phyloP scores from a whole-genome alignment of 2,888 invertebrate species.

The Sesamia inferens region DNA sequence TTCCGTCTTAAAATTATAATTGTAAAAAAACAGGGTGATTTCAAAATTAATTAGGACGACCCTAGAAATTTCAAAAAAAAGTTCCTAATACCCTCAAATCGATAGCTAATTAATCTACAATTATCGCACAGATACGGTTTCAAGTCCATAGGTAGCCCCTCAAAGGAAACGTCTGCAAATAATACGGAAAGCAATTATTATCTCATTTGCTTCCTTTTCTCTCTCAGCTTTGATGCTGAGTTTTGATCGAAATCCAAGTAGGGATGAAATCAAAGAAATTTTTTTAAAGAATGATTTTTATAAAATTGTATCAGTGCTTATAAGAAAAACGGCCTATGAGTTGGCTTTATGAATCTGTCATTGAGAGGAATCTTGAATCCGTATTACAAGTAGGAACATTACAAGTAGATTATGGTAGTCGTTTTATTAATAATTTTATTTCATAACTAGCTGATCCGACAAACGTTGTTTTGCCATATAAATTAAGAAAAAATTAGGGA shows the following conservation, averaged over 20 bases:
- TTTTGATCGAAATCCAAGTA: constrained; percentile 83
- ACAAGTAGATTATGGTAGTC: background rate
- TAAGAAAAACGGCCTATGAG: constrained; percentile 36
- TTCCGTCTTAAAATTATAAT: background rate
- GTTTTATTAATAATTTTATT: background rate
- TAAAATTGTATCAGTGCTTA: constrained; percentile 22
- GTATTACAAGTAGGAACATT: background rate
- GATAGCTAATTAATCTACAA: constrained; percentile 77
- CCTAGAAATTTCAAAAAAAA: constrained; percentile 30
- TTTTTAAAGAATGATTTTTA: constrained; percentile 78
- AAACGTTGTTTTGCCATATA: too few species aligned
- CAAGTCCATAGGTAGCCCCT: constrained; percentile 55
- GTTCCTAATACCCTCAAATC: constrained; percentile 47
- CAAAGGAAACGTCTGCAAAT: constrained; percentile 80
- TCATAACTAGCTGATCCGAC: background rate
- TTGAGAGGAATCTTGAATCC: background rate
- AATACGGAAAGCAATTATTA: constrained; percentile 84
- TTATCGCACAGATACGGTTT: constrained; percentile 68
- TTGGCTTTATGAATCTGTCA: background rate
- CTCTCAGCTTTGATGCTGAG: constrained; percentile 78
- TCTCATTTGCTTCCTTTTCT: constrained; percentile 82
- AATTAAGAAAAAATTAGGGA: too few species aligned
- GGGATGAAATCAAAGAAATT: constrained; percentile 82
- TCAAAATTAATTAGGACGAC: constrained; percentile 41
- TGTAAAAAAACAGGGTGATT: constrained; percentile 18